Evolutionary conservation across 2,888 invertebrate species (phyloP), one percentile per base, ranked within the genome.

Genomic region (Tricholauxania praeusta): DNA sequence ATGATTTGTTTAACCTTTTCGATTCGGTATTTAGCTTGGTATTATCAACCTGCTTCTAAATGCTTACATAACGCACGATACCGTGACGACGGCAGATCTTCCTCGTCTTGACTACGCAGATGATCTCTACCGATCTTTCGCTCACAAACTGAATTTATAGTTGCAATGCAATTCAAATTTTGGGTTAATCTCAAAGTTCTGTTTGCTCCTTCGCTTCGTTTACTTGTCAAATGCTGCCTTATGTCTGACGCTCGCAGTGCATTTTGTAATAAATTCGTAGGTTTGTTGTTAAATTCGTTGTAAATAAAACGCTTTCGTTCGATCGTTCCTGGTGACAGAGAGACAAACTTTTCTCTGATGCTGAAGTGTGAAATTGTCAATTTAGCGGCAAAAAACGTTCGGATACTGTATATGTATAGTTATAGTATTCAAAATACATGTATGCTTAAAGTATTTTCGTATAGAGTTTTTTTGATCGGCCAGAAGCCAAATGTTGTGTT

Each of bases 81-180:
- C 55, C 64, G 28, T 32, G 17, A 4, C 39, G 47, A 48, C 15
- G 47, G 39, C 57, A 55, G 47, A 39, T 55, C 39, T 48, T 19
- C 49, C 12, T 74, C 73, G 75, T 80, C 79, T 81, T 79, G 78
- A 14, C 12, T 14, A 47, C 22, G 70, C 39, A n/a, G 53, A 12
- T 63, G 63, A 48, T 57, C 49, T 80, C 85, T 82, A 82, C 79
- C 78, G 81, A 82, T 85, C 84, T 83, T 84, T 82, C 82, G 79
- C 83, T 81, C 80, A 80, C 80, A 81, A 83, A 85, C 85, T 84
- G 77, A 84, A 77, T 39, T 39, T 39, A 10, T 48, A 71, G 55
- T 15, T 52, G 60, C 69, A 62, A 47, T 60, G 51, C 14, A 28
- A 51, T n/a, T 78, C 78, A 79, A 79, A 80, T 48, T 57, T 14